Evolutionary conservation across 2,888 invertebrate species (phyloP), one percentile per base, ranked within the genome.

Genomic region (Metalampra italica): DNA sequence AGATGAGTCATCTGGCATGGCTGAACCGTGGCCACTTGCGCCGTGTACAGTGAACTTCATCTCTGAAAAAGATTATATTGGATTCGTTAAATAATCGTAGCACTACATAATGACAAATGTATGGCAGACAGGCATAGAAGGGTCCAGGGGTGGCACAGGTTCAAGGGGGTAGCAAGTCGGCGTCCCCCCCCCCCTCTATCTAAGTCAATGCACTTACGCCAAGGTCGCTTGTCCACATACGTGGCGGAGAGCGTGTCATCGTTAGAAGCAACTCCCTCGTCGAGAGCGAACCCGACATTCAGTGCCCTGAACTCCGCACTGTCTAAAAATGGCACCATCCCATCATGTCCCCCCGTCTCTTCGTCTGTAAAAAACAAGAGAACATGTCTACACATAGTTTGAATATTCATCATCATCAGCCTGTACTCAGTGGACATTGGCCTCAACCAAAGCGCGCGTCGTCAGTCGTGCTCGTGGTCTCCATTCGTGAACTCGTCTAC

Each of bases 281-380:
- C 97, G 49, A 97, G 71, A 0, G 93, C 93, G 76, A 96, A 95
- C 0, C 95, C 97, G 46, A 97, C 85, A 68, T 97, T 96, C 51
- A 98, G 77, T 0, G 88, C 81, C 59, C 91, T 90, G 74, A 97
- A 97, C 14, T 92, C 92, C 3, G 91, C 80, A 0, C 92, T 92
- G 38, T 92, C 72, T 0, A 95, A 84, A 82, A 96, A 97, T 13
- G 88, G 74, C 50, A 86, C 82, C 93, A 97, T 96, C 12, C 97
- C 97, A 11, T 91, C 84, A 0, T 79, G 78, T 0, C 96, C 95
- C 0, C 96, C 96, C 58, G 93, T 92, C 89, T 97, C 97, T 80
- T 97, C 97, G 86, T 97, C 97, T 86, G 36, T 36, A 22, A 22
- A 22, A 54, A 29, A 56, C 55, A 12, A 41, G 13, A 22, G 22